A percentile compares a stretch with the other conserved stretches of the same genome.
phyloP scores from a whole-genome alignment of 2,797 vertebrate species.

The Megaceryle alcyon region DNA sequence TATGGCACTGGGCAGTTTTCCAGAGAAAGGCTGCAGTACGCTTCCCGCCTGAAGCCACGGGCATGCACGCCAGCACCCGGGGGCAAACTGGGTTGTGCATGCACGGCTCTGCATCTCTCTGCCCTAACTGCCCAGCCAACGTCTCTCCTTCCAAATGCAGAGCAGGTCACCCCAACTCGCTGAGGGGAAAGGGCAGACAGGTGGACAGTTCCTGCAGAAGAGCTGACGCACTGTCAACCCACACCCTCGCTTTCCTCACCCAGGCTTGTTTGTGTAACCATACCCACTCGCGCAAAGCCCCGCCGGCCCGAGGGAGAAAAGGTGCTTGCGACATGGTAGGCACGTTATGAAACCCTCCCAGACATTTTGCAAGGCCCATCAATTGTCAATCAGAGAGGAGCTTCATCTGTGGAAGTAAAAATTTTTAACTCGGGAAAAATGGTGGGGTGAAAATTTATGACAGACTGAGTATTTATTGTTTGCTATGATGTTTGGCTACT shows the following conservation, averaged over 20 bases:
- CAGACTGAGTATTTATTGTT: neutral
- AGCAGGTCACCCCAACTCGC: neutral
- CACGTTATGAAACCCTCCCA: conserved; percentile 47
- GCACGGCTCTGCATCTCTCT: neutral
- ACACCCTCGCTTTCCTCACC: conserved; percentile 49
- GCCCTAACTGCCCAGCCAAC: neutral
- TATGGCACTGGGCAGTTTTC: neutral
- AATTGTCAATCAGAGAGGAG: neutral
- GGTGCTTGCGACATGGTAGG: neutral
- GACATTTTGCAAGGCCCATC: conserved; percentile 38
- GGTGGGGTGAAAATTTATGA: neutral
- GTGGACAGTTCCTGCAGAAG: neutral
- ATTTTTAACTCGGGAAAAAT: neutral
- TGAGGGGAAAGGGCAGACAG: neutral
- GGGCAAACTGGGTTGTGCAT: neutral
- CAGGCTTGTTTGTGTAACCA: conserved; percentile 16
- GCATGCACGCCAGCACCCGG: neutral
- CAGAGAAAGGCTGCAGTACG: neutral
- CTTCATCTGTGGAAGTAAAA: neutral
- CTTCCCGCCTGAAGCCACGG: conserved; percentile 10
- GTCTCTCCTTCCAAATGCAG: neutral
- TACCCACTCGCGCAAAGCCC: conserved; percentile 2
- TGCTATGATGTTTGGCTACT: neutral
- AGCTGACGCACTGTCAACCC: neutral
- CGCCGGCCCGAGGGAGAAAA: neutral